Evolutionary conservation across 1,140 invertebrate species (phyloP), one percentile per base, ranked within the genome.

Genomic region (Anastatus disparis): DNA sequence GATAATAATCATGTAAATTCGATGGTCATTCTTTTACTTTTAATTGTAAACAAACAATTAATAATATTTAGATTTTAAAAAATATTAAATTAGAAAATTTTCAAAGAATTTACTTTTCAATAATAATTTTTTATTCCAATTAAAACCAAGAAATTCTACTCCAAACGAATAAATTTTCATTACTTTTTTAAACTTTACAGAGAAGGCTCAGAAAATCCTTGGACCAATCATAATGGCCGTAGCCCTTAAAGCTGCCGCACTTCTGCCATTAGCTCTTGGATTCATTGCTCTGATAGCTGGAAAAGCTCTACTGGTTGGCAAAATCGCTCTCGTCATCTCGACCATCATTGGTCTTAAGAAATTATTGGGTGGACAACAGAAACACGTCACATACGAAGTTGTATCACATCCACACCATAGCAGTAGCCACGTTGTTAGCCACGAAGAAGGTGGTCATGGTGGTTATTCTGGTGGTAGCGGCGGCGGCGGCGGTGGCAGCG

Each of bases 361-460:
- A 79, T 84, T 94, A 9, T 81, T 94, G 48, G 84, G 85, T 22
- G 83, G 82, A 9, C 82, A 84, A 85, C 89, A 62, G 81, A 94
- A 94, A 80, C 92, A 93, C 77, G 93, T 94, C 62, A 94, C 93
- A 1, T 94, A 94, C 80, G 93, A 94, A 76, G 93, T 94, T 6
- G 92, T 94, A 0, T 89, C 91, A 2, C 93, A 94, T 79, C 92
- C 92, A n/a, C 93, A 94, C 78, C 92, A 93, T 80, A 87, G 89
- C 59, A 87, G 88, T 76, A 90, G 89, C 75, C 88, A 89, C 78
- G 83, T 85, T 15, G 78, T 83, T 17, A 89, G 87, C 77, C 91
- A 93, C 75, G 87, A 89, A 0, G 89, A 90, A 17, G 88, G 88
- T 38, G 90, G 91, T 74, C 88, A 89, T 67, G 87, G 87, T 17